Base-by-base conservation (phyloP, 1,140 invertebrate species). In the Zaprionus ornatus region DNA sequence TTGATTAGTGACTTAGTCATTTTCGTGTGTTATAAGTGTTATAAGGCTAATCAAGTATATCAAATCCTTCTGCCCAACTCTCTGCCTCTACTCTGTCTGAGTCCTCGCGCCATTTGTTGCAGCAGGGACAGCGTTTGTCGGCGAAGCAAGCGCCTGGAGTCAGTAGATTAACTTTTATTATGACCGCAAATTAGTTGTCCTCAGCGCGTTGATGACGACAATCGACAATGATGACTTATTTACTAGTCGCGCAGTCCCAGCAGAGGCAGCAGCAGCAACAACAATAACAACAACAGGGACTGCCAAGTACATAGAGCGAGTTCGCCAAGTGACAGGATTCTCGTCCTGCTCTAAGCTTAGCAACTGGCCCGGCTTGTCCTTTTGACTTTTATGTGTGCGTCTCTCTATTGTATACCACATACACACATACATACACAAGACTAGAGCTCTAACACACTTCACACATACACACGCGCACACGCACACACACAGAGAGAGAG, bases 181-280 rank as follows among this genome's bases (percentile, higher is more conserved):
- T 92, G 83, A 91, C 91, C 91, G 87, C 91, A 92, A 92, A 92
- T 92, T 91, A 92, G 91, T 91, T 92, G 91, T 92, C 86, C 85
- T 90, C 78, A 74, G 77, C 84, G 84, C 78, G 85, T 81, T 90
- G 85, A 90, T 90, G 85, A 90, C 85, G 85, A 90, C 86, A 90
- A 88, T 84, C 86, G 85, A 86, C 85, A 85, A 90, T 85, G 85
- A 90, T 90, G 85, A 85, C 85, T 90, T 90, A 90, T 90, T 90
- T 88, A 88, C 85, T 88, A 62, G 42, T 32, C 54, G n/a, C 29
- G 15, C 29, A 61, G 55, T 54, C 45, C 21, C 27, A 37, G n/a
- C 45, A 50, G 4, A 35, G 57, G 17, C 54, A 60, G 5, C 45
- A 61, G 4, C 66, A 52, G 27, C 57, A 40, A n/a, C 57, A 29